phyloP scores from a whole-genome alignment of 2,888 invertebrate genomes.

The Drosophila dives region DNA sequence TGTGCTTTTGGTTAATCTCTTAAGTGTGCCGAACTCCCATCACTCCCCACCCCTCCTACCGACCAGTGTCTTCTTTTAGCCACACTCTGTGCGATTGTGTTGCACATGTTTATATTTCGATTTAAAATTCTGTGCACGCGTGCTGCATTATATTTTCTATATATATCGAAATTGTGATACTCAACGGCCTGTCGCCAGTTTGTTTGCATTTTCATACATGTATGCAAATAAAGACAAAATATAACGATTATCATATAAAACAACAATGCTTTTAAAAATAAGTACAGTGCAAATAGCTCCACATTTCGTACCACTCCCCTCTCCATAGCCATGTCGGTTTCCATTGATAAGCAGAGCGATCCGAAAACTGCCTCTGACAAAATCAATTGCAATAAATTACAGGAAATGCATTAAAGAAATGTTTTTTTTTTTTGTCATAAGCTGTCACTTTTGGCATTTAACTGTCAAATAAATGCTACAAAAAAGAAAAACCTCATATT shows the following conservation, averaged over 20 bases:
- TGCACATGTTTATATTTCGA: slow-evolving; percentile 66
- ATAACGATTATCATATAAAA: slow-evolving; percentile 51
- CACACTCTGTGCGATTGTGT: background rate
- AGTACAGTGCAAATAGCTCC: slow-evolving; percentile 54
- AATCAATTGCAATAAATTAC: slow-evolving; percentile 70
- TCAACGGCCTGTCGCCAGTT: slow-evolving; percentile 51
- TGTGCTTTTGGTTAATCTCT: slow-evolving; percentile 72
- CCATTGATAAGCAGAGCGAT: slow-evolving; percentile 59
- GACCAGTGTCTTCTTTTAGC: background rate
- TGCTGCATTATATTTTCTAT: slow-evolving; percentile 68
- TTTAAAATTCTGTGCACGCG: slow-evolving; percentile 77
- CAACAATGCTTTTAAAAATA: slow-evolving; percentile 65
- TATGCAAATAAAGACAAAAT: slow-evolving; percentile 72
- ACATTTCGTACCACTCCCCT: slow-evolving; percentile 30
- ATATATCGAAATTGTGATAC: slow-evolving; percentile 40
- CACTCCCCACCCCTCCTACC: background rate
- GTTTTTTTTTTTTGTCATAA: slow-evolving; percentile 75
- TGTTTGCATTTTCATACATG: slow-evolving; percentile 52
- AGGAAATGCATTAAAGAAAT: slow-evolving; percentile 68
- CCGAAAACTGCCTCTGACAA: slow-evolving; percentile 43
- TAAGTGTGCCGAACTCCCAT: slow-evolving; percentile 61
- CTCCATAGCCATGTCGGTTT: background rate
- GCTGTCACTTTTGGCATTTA: slow-evolving; percentile 49
- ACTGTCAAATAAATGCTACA: slow-evolving; percentile 41
- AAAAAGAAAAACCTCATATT: slow-evolving; percentile 29